Conservation (phyloP, 2,888 invertebrate species). For the Polietes domitor region DNA sequence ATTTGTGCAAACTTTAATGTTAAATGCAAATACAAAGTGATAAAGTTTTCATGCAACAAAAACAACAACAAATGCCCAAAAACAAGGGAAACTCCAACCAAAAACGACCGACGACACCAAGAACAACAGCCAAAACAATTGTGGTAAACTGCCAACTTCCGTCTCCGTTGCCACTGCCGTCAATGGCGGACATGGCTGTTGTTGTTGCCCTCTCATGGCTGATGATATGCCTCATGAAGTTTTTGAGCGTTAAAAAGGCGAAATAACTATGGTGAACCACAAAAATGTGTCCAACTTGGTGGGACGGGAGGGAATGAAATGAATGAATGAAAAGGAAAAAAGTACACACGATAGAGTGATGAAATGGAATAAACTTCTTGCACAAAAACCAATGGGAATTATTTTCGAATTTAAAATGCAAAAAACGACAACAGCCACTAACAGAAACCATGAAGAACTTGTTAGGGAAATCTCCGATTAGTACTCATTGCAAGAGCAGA, state of each 20-base stretch:
- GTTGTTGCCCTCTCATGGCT: slow-evolving; percentile 36
- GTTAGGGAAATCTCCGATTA: slow-evolving; percentile 26
- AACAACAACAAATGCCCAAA: background rate
- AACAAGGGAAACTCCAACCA: background rate
- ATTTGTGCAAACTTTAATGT: slow-evolving; percentile 16
- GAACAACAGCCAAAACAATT: slow-evolving; percentile 44
- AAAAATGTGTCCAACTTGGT: slow-evolving; percentile 46
- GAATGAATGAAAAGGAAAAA: background rate
- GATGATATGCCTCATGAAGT: slow-evolving; percentile 57
- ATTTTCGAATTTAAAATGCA: slow-evolving; percentile 11
- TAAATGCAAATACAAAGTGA: background rate
- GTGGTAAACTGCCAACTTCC: slow-evolving; percentile 59
- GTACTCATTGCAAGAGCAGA: background rate
- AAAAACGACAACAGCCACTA: background rate
- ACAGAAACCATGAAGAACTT: background rate
- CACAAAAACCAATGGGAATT: background rate
- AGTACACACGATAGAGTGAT: background rate
- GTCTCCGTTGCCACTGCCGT: too few species aligned
- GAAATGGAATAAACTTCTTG: background rate
- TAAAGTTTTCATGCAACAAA: background rate
- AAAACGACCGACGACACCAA: background rate
- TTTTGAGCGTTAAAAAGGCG: slow-evolving; percentile 43
- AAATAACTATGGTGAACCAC: slow-evolving; percentile 54
- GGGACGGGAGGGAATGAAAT: background rate
- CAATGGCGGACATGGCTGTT: background rate